phyloP scores from a whole-genome alignment of 2,888 invertebrate species.

The Odontocerum albicorne region DNA sequence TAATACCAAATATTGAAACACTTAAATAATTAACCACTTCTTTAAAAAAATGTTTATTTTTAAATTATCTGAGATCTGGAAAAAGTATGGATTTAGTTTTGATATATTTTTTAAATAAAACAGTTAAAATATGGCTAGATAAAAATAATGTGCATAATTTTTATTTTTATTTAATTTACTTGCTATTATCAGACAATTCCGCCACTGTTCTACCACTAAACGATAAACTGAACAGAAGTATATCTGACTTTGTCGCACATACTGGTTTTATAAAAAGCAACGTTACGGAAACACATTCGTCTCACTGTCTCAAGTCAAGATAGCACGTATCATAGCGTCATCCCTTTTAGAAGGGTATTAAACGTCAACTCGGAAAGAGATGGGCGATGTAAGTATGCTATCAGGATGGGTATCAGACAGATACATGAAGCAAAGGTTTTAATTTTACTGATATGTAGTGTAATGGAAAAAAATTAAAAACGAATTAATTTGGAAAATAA shows the following conservation, averaged over 20 bases:
- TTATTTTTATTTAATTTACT: too few relatives aligned
- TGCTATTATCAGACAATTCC: background rate
- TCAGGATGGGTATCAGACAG: constrained; percentile 31
- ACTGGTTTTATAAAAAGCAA: constrained; percentile 14
- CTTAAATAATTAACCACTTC: too few relatives aligned
- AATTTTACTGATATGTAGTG: constrained; percentile 11
- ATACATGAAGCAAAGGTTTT: constrained; percentile 26
- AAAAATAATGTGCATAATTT: too few relatives aligned
- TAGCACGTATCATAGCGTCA: background rate
- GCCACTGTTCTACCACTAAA: constrained; percentile 2
- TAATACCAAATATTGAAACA: too few relatives aligned
- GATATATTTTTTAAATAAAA: too few relatives aligned
- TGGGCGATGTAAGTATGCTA: constrained; percentile 11
- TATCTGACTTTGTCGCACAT: constrained; percentile 11
- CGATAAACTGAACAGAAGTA: background rate
- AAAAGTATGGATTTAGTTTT: too few relatives aligned
- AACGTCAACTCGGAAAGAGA: constrained; percentile 4
- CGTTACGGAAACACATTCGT: constrained; percentile 34
- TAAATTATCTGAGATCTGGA: too few relatives aligned
- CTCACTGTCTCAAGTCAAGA: constrained; percentile 19
- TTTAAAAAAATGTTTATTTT: too few relatives aligned
- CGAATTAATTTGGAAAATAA: background rate
- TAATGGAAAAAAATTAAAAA: constrained; percentile 15
- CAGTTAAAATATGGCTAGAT: too few relatives aligned
- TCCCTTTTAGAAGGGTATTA: background rate